Evolutionary conservation across 2,888 invertebrate species (phyloP).

Genomic region (Idaea biselata): DNA sequence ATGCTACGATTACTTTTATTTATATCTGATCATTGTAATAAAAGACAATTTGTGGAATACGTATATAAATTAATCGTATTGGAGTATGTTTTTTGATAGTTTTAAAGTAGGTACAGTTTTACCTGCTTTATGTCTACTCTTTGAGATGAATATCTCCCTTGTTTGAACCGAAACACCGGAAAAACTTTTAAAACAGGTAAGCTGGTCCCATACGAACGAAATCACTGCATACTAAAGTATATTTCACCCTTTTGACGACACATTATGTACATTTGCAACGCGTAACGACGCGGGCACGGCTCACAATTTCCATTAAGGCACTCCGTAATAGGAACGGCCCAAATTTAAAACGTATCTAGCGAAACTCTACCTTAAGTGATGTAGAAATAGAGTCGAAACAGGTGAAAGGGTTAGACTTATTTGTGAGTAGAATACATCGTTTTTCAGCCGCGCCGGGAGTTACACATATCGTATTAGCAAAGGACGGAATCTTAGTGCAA

Average conservation of each 20-base stretch:
- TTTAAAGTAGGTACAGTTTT: not conserved
- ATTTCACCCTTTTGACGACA: slow-evolving; percentile 80
- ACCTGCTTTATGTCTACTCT: not conserved
- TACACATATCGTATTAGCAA: slow-evolving; percentile 78
- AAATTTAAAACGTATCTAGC: slow-evolving; percentile 44
- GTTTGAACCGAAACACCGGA: slow-evolving; percentile 59
- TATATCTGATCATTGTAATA: too few species aligned
- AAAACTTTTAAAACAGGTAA: slow-evolving; percentile 69
- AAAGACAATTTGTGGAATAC: too few species aligned
- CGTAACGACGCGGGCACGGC: slow-evolving; percentile 77
- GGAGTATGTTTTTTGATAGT: not conserved
- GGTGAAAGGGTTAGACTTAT: slow-evolving; percentile 27
- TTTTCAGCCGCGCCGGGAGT: slow-evolving; percentile 61
- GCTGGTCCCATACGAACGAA: slow-evolving; percentile 60
- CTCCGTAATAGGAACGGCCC: slow-evolving; percentile 54
- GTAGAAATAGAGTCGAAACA: slow-evolving; percentile 31
- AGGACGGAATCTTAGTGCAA: slow-evolving; percentile 78
- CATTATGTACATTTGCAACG: slow-evolving; percentile 79
- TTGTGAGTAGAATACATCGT: slow-evolving; percentile 46
- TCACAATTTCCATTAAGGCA: slow-evolving; percentile 77
- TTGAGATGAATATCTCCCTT: slow-evolving; percentile 35
- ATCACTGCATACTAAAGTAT: slow-evolving; percentile 76
- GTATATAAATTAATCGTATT: too few species aligned
- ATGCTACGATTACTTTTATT: not conserved
- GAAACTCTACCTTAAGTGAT: slow-evolving; percentile 48